A percentile compares a stretch with the other conserved stretches of the same genome.
These are phyloP conservation scores for Drosophila grimshawi DNA, from an alignment of 1,140 invertebrate genomes.

Conservation along the genomic window DNA sequence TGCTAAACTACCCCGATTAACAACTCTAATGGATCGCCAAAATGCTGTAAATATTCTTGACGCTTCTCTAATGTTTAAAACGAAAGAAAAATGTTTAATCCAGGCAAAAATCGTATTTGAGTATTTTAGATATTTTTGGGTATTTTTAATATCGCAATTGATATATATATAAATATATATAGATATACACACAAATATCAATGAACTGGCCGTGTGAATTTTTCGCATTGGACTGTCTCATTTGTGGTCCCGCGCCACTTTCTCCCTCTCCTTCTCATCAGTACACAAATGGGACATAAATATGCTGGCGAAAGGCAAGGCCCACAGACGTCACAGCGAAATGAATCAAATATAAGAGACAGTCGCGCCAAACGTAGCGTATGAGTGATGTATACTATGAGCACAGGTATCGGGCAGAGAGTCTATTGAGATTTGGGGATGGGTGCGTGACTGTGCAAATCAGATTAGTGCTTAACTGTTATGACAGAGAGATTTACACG, in stretches of 20 bases:
- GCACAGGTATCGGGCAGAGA: constrained; percentile 29
- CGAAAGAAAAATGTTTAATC: constrained; percentile 24
- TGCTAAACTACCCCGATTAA: constrained; percentile 67
- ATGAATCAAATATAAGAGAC: constrained; percentile 44
- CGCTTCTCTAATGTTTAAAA: constrained; percentile 66
- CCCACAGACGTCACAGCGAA: constrained; percentile 54
- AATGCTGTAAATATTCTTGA: constrained; percentile 67
- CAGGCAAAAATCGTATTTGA: constrained; percentile 24
- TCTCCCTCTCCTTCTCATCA: neutral
- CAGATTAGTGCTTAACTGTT: neutral
- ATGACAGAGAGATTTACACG: neutral
- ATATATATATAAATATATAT: constrained; percentile 14
- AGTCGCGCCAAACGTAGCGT: constrained; percentile 59
- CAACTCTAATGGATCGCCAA: constrained; percentile 69
- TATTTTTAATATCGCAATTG: constrained; percentile 22
- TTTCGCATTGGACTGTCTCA: constrained; percentile 30
- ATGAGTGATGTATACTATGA: constrained; percentile 61
- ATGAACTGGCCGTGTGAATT: constrained; percentile 30
- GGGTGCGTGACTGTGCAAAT: constrained; percentile 42
- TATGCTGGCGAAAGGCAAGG: constrained; percentile 60
- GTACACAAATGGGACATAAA: constrained; percentile 15
- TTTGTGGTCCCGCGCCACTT: neutral
- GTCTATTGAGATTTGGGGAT: constrained; percentile 42
- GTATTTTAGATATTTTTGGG: neutral
- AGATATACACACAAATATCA: constrained; percentile 12